phyloP scores from a whole-genome alignment of 2,888 invertebrate genomes.

The Eupithecia dodoneata region DNA sequence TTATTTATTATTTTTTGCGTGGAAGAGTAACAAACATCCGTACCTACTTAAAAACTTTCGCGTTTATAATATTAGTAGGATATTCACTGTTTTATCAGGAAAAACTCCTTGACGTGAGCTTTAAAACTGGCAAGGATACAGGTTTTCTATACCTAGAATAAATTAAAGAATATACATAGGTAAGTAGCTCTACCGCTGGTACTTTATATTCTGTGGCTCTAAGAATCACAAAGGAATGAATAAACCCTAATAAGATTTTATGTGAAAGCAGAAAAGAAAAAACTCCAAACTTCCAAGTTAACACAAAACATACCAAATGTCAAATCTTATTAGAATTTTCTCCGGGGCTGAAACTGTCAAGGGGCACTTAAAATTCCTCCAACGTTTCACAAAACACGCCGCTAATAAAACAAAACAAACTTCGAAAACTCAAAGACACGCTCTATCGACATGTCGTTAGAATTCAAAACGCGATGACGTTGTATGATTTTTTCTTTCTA shows the following conservation, averaged over 20 bases:
- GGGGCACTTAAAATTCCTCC: slow-evolving; percentile 25
- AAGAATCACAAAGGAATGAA: neutral
- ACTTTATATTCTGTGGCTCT: no score
- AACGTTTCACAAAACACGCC: slow-evolving; percentile 26
- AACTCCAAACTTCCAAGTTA: slow-evolving; percentile 12
- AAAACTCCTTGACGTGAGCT: no score
- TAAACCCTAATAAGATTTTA: neutral
- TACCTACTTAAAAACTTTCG: no score
- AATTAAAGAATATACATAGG: no score
- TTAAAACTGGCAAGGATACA: no score
- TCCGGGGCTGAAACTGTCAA: neutral
- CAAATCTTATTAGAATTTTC: slow-evolving; percentile 17
- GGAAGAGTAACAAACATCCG: no score
- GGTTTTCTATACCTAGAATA: no score
- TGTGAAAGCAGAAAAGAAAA: slow-evolving; percentile 2
- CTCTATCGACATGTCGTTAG: slow-evolving; percentile 35
- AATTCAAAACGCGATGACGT: slow-evolving; percentile 45
- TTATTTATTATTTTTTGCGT: no score
- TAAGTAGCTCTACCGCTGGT: no score
- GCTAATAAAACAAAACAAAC: slow-evolving; percentile 41
- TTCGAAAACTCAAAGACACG: slow-evolving; percentile 49
- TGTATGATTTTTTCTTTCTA: slow-evolving; percentile 46
- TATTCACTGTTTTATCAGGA: no score
- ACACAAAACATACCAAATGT: slow-evolving; percentile 8
- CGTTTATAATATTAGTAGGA: no score